Evolutionary conservation across 2,797 vertebrate genomes (phyloP), one percentile per base, ranked within the genome.

Genomic region (Macropus fuliginosus): DNA sequence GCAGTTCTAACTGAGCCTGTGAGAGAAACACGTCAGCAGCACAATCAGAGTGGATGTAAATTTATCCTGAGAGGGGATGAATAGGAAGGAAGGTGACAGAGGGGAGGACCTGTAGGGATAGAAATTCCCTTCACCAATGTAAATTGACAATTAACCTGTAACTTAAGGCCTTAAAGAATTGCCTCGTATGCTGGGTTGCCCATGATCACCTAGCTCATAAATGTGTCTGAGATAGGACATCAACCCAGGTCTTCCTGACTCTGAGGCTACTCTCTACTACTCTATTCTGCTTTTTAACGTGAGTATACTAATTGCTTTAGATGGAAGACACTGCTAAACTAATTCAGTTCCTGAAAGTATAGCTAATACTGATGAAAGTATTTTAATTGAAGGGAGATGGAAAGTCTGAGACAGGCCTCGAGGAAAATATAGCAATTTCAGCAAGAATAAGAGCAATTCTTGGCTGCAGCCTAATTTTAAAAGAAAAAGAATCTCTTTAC

Each of bases 281-380:
- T 14, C 31, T 5, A n/a, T 34, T 5, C 31, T 66, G 31, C 59
- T 66, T 56, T 59, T n/a, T 54, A 57, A 57, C 27, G 81, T 59
- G 29, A 94, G 93, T n/a, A 95, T 5, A 54, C 14, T 54, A 14
- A 18, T 91, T 91, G 56, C 87, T 92, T 81, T 46, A 94, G 29
- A 96, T n/a, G 24, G 91, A 66, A 55, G 56, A 81, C 13, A 28
- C 28, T 24, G 89, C 66, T 94, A 57, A 95, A 94, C 18, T 24
- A 94, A 95, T 91, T 92, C 95, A 92, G 54, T 89, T 93, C 93
- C 16, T 90, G 56, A 29, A 40, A 5, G 40, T 56, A n/a, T 10
- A 89, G 24, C 91, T n/a, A 91, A 46, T 40, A 94, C 1, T 18
- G 59, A 93, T 95, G 91, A 50, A 59, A 95, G 59, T 21, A 74